phyloP scores from a whole-genome alignment of 2,888 invertebrate genomes.

The Amphipoea lucens region DNA sequence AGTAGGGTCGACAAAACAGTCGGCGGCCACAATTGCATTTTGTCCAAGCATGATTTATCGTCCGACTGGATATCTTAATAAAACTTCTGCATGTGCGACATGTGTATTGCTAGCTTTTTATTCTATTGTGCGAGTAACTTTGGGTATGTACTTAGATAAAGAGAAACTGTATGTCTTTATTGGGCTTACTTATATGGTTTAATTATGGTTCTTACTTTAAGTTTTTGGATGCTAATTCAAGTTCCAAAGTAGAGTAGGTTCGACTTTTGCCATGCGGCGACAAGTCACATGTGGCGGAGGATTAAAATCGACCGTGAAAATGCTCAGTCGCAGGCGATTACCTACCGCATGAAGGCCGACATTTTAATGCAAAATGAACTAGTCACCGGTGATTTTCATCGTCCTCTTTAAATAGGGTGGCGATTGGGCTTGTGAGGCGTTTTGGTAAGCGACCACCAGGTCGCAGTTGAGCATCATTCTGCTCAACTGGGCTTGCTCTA shows the following conservation, averaged over 20 bases:
- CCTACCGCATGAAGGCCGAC: background rate
- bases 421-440: too few relatives aligned
- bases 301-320: background rate
- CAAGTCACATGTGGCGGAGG: background rate
- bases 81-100: conserved; percentile 67
- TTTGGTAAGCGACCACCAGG: too few relatives aligned
- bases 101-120: conserved; percentile 14
- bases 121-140: background rate
- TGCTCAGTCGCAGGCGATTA: background rate
- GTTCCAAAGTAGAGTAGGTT: background rate
- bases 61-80: conserved; percentile 78
- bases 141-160: background rate
- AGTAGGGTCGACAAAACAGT: conserved; percentile 70
- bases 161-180: background rate
- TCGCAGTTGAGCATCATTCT: background rate
- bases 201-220: background rate
- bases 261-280: background rate
- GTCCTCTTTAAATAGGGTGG: too few relatives aligned
- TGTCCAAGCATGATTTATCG: conserved; percentile 79
- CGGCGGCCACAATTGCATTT: conserved; percentile 73
- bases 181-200: background rate
- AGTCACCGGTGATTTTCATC: background rate
- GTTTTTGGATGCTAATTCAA: background rate
- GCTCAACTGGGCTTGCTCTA: background rate
- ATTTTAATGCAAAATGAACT: background rate